A percentile compares a stretch with the other conserved stretches of the same genome.
Conservation (phyloP, 1,140 invertebrate species). For the Venustaconcha ellipsiformis region DNA sequence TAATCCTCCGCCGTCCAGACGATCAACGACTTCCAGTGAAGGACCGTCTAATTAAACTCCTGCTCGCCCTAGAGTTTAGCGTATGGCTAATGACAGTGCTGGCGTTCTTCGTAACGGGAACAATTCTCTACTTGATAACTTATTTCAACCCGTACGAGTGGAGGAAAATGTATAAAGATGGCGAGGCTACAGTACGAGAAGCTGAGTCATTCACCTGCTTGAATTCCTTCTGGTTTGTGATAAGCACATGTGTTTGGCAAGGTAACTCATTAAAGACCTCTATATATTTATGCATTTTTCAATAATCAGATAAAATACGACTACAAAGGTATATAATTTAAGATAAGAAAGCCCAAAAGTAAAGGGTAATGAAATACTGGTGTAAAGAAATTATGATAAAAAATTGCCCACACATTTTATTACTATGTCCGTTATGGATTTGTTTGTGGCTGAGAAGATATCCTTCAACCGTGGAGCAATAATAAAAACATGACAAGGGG, state of each 20-base stretch:
- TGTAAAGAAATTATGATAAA: too few relatives aligned
- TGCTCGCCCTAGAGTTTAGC: conserved; percentile 91
- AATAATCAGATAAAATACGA: too few relatives aligned
- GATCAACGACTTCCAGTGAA: conserved; percentile 29
- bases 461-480: too few relatives aligned
- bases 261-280: conserved; percentile 36
- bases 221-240: conserved; percentile 62
- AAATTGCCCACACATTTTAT: too few relatives aligned
- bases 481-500: too few relatives aligned
- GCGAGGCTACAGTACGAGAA: conserved; percentile 48
- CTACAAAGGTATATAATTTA: too few relatives aligned
- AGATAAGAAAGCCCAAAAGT: too few relatives aligned
- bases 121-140: conserved; percentile 85
- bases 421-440: too few relatives aligned
- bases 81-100: conserved; percentile 62
- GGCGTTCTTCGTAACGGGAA: conserved; percentile 81
- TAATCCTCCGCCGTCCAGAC: conserved; percentile 57
- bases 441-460: too few relatives aligned
- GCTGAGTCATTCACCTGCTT: conserved; percentile 60
- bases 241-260: conserved; percentile 55
- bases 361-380: too few relatives aligned
- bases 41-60: conserved; percentile 88
- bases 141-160: conserved; percentile 96
- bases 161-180: conserved; percentile 73
- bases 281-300: not conserved